These are phyloP conservation scores for Pteropus alecto DNA, from an alignment of 2,113 vertebrate genomes.

Conservation along the genomic window DNA sequence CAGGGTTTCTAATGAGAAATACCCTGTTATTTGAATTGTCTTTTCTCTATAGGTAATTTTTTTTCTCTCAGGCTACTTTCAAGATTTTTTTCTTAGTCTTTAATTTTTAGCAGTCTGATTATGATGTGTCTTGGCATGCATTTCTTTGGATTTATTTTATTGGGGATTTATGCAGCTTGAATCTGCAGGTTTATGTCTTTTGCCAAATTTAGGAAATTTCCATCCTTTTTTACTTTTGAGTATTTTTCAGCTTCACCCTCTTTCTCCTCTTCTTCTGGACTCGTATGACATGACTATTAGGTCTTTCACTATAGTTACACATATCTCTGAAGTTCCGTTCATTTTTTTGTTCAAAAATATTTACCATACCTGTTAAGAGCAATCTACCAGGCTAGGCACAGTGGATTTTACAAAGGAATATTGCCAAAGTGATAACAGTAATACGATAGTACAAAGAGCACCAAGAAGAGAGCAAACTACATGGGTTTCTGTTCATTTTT, in stretches of 20 bases:
- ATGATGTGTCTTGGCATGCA: not conserved
- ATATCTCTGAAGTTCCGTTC: not conserved
- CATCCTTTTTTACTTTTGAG: not conserved
- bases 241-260: not conserved
- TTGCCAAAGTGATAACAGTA: conserved; percentile 27
- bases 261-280: not conserved
- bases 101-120: not conserved
- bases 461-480: not conserved
- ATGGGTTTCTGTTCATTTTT: conserved; percentile 35
- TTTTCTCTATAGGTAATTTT: not conserved
- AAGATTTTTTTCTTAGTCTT: not conserved
- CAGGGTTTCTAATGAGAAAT: not conserved
- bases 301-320: not conserved
- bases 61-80: not conserved
- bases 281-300: not conserved
- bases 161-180: not conserved
- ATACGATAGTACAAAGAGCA: not conserved
- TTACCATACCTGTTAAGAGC: not conserved
- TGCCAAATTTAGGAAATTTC: not conserved
- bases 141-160: not conserved
- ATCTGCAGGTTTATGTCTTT: not conserved
- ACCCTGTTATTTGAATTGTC: not conserved
- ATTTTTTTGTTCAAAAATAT: conserved; percentile 16
- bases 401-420: not conserved
- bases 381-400: not conserved